A percentile compares a stretch with the other conserved stretches of the same genome.
Conservation (phyloP, 2,888 invertebrate species). For the Conus canariensis region DNA sequence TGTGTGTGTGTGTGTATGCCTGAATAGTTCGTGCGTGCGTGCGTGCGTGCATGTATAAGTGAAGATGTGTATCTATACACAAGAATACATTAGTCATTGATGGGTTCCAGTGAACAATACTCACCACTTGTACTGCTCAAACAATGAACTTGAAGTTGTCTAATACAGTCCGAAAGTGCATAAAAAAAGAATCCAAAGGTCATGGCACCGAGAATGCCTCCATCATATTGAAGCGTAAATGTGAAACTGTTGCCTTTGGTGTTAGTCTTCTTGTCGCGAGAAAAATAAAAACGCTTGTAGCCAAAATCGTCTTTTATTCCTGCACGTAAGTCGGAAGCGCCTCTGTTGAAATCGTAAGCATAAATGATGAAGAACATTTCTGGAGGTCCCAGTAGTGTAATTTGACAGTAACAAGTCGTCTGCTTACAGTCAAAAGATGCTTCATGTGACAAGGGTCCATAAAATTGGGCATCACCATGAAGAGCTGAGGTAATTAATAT, state of each 20-base stretch:
- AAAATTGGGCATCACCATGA: no score
- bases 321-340: no score
- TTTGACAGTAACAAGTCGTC: background rate
- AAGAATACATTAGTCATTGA: no score
- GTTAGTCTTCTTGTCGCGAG: background rate
- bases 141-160: background rate
- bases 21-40: no score
- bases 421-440: background rate
- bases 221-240: background rate
- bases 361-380: background rate
- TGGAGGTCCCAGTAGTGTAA: background rate
- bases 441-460: no score
- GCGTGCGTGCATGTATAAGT: no score
- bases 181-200: background rate
- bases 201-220: no score
- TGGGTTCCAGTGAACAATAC: background rate
- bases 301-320: background rate
- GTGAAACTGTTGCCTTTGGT: background rate
- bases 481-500: no score
- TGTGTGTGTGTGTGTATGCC: background rate
- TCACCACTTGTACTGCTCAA: background rate
- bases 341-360: background rate
- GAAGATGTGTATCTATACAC: no score
- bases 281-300: background rate
- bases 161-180: background rate